A percentile compares a stretch with the other conserved stretches of the same genome.
Conservation (phyloP, 2,888 invertebrate genomes). For the Melieria picta region DNA sequence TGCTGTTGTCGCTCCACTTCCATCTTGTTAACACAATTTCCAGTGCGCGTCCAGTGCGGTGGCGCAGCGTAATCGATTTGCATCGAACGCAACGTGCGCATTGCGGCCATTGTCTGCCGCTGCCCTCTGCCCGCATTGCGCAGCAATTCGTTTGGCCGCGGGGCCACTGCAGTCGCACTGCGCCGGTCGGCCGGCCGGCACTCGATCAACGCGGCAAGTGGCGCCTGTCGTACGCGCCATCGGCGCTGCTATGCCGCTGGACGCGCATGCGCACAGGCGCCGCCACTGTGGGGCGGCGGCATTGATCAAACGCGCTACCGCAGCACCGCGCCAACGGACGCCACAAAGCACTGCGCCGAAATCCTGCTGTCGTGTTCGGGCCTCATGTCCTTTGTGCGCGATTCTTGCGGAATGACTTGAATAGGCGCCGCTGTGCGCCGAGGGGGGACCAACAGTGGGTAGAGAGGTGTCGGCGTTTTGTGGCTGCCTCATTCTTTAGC, state of each 20-base stretch:
- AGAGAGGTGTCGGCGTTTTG: slow-evolving; percentile 36
- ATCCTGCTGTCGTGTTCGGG: too few relatives aligned
- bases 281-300: too few relatives aligned
- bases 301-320: too few relatives aligned
- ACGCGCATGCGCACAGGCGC: slow-evolving; percentile 29
- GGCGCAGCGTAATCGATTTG: slow-evolving; percentile 27
- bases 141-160: not conserved
- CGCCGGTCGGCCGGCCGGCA: not conserved
- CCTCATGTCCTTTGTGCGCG: too few relatives aligned
- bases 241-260: slow-evolving; percentile 21
- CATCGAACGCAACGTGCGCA: not conserved
- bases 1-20: slow-evolving; percentile 31
- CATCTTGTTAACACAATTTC: slow-evolving; percentile 36
- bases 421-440: too few relatives aligned
- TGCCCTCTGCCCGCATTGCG: not conserved
- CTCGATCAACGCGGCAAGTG: slow-evolving; percentile 19
- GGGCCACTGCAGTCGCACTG: too few relatives aligned
- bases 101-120: too few relatives aligned
- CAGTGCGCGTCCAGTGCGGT: not conserved
- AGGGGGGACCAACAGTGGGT: too few relatives aligned
- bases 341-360: too few relatives aligned
- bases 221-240: slow-evolving; percentile 26
- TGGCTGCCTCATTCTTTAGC: slow-evolving; percentile 43
- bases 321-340: too few relatives aligned
- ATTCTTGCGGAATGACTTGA: too few relatives aligned